Evolutionary conservation across 2,888 invertebrate species (phyloP).

Genomic region (Chironomus riparius): DNA sequence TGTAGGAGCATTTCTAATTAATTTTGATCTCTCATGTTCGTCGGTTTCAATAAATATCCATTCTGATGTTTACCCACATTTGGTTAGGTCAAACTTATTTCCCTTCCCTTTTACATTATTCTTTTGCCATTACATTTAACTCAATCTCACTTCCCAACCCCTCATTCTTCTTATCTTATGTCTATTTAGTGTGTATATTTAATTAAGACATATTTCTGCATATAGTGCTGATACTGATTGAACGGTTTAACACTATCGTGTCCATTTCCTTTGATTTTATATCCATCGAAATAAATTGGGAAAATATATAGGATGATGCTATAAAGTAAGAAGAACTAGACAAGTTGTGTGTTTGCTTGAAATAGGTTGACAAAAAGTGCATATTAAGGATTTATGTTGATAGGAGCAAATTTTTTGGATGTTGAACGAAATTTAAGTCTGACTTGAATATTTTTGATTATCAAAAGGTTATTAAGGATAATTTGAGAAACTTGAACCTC

Average conservation of each 20-base stretch:
- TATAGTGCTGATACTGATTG: not conserved
- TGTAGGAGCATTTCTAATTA: conserved; percentile 14
- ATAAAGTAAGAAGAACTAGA: not conserved
- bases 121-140: not conserved
- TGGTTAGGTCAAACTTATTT: not conserved
- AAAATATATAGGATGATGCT: not conserved
- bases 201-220: conserved; percentile 14
- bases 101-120: not conserved
- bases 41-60: conserved; percentile 23
- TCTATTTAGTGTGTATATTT: not conserved
- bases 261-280: not conserved
- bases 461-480: no score
- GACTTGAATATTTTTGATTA: no score
- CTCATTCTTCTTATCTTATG: not conserved
- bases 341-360: no score
- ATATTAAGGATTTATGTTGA: no score
- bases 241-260: not conserved
- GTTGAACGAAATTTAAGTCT: no score
- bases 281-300: not conserved
- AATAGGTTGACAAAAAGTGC: no score
- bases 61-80: conserved; percentile 4
- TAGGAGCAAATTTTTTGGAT: no score
- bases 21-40: conserved; percentile 25
- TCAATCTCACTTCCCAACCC: not conserved
- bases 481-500: no score